Percentiles rank a stretch among this genome's conserved stretches.
phyloP scores from a whole-genome alignment of 2,888 invertebrate species.

The Steinernema hermaphroditum region DNA sequence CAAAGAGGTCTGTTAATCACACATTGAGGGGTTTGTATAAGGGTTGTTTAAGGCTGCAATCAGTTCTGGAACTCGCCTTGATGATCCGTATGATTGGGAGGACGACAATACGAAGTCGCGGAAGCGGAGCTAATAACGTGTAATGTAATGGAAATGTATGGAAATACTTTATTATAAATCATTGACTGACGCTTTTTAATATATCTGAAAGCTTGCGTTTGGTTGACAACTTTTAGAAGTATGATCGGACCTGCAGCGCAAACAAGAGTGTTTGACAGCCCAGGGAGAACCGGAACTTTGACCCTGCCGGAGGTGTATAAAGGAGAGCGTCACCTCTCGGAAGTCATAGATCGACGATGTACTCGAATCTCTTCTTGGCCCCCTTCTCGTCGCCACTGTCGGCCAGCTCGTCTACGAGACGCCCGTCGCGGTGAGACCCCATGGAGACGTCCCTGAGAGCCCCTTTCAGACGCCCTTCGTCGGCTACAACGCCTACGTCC shows the following conservation, averaged over 20 bases:
- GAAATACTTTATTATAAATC: too few species aligned
- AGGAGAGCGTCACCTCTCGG: too few species aligned
- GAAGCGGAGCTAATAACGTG: neutral
- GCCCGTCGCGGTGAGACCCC: neutral
- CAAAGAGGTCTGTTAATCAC: slow-evolving; percentile 26
- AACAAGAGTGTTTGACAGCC: too few species aligned
- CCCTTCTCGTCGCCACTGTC: neutral
- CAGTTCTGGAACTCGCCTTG: neutral
- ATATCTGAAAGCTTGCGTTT: too few species aligned
- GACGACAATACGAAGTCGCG: slow-evolving; percentile 22
- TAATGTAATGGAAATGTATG: too few species aligned
- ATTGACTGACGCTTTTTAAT: too few species aligned
- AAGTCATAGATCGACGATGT: too few species aligned
- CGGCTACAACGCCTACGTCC: neutral
- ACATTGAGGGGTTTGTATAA: neutral
- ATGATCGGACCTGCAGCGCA: too few species aligned
- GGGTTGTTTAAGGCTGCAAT: neutral
- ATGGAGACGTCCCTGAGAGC: neutral
- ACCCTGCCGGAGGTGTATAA: too few species aligned
- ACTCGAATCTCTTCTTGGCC: neutral
- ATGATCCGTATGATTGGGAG: slow-evolving; percentile 25
- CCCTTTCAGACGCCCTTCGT: neutral
- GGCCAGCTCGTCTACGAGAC: neutral
- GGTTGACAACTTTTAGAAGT: too few species aligned
- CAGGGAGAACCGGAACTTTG: too few species aligned